Percentiles rank a stretch among this genome's conserved stretches.
Evolutionary conservation across 2,113 vertebrate genomes (phyloP).

Genomic region (Diadophis punctatus): DNA sequence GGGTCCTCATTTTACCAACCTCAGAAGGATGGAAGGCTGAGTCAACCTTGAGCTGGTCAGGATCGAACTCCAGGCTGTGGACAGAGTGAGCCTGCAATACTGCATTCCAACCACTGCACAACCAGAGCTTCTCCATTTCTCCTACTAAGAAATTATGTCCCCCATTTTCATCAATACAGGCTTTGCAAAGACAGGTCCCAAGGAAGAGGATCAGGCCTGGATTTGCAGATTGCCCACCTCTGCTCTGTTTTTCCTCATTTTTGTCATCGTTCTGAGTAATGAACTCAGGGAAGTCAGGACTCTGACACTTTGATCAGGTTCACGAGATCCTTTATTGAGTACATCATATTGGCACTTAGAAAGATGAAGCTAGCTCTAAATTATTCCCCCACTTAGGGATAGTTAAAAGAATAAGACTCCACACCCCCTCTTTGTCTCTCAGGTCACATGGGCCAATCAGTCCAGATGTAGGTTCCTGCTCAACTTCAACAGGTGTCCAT

Average conservation of each 20-base stretch:
- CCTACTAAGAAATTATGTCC: not conserved
- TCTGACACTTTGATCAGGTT: too few species aligned
- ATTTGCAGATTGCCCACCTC: not conserved
- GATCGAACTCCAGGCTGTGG: not conserved
- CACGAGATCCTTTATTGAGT: too few species aligned
- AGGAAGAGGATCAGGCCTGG: not conserved
- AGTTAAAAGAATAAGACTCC: too few species aligned
- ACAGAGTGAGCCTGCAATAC: not conserved
- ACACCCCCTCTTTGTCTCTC: too few species aligned
- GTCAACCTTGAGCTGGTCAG: not conserved
- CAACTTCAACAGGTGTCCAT: too few species aligned
- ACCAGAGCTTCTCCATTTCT: not conserved
- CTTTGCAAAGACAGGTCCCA: not conserved
- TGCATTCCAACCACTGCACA: not conserved
- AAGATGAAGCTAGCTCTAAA: too few species aligned
- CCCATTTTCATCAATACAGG: not conserved
- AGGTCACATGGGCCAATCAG: too few species aligned
- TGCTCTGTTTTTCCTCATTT: not conserved
- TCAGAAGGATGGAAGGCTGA: not conserved
- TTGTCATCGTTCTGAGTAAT: too few species aligned
- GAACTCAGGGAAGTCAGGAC: too few species aligned
- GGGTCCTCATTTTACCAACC: not conserved
- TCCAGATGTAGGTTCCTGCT: too few species aligned
- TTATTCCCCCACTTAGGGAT: too few species aligned
- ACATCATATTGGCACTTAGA: too few species aligned